Base-by-base conservation (phyloP, 2,113 vertebrate genomes). In the Ophthalmolycus amberensis region DNA sequence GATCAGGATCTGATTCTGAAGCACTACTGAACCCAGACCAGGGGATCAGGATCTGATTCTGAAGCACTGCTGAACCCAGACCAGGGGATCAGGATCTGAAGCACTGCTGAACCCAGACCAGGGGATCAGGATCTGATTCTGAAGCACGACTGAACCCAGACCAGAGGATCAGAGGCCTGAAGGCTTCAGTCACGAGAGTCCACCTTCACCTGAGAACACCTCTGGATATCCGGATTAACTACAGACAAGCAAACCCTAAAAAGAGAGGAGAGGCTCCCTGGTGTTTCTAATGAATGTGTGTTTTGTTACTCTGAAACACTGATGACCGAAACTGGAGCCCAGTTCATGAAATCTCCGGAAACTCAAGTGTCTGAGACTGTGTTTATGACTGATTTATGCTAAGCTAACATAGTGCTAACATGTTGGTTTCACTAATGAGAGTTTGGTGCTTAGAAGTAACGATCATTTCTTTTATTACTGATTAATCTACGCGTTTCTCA, bases 171-270 rank as follows among this genome's bases (percentile, higher is more conserved):
- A 63, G 60, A 78, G 6, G 4, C 4, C 34, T 34, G 59, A 67
- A 25, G 48, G 8, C 25, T 69, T 54, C 5, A 56, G 11, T n/a
- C 58, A 56, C 12, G 4, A 0, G 8, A 62, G 71, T 32, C 7
- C 11, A 68, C 70, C 80, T 65, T 78, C 77, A 79, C 59, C 73
- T 65, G 18, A 71, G 74, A 85, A 16, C 7, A 67, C 76, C 64
- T 27, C 44, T 32, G 6, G 16, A 22, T 38, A 4, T 27, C n/a
- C 8, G 38, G n/a, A 40, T 48, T n/a, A 34, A 73, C 14, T 10
- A 6, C 25, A n/a, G 14, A 46, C 6, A 25, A 1, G 64, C 25
- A 9, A 18, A n/a, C 18, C 14, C 5, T 29, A 10, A 37, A 8
- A 46, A 68, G 44, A 46, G 15, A 3, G 29, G 29, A 66, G 11